Conservation (phyloP, 2,113 vertebrate genomes). For the Egretta garzetta region DNA sequence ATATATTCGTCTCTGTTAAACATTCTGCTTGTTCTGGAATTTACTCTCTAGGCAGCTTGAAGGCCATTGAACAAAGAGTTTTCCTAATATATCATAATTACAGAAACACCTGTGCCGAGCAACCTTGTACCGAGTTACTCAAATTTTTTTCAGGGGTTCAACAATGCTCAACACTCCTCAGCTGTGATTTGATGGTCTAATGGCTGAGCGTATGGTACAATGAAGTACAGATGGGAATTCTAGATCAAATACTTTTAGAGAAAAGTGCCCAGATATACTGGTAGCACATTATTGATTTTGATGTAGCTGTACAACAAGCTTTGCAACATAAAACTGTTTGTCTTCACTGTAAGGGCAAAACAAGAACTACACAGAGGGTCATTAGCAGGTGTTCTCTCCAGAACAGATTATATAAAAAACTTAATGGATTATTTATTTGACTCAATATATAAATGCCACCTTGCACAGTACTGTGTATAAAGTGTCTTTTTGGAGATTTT, state of each 20-base stretch:
- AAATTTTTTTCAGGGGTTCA: conserved; percentile 19
- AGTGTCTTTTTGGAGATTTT: background rate
- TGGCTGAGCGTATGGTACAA: background rate
- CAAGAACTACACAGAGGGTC: background rate
- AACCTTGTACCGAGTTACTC: background rate
- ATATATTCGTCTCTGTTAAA: conserved; percentile 6
- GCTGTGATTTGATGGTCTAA: background rate
- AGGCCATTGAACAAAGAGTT: conserved; percentile 56
- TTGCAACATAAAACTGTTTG: background rate
- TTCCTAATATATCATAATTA: conserved; percentile 72
- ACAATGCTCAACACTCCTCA: background rate
- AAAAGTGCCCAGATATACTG: background rate
- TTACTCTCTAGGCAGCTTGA: conserved; percentile 39
- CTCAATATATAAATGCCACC: background rate
- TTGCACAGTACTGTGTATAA: background rate
- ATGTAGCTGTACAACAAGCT: rapidly evolving
- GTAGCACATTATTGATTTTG: background rate
- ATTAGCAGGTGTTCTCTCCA: background rate
- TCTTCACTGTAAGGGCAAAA: background rate
- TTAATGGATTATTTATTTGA: background rate
- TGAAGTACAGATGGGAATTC: background rate
- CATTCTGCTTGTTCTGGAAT: conserved; percentile 11
- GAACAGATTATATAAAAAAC: background rate
- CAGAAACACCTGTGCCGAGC: conserved; percentile 61
- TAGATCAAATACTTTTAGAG: background rate